Percentiles rank a stretch among this genome's conserved stretches.
Conservation (phyloP, 2,888 invertebrate species). For the Incurvaria masculella region DNA sequence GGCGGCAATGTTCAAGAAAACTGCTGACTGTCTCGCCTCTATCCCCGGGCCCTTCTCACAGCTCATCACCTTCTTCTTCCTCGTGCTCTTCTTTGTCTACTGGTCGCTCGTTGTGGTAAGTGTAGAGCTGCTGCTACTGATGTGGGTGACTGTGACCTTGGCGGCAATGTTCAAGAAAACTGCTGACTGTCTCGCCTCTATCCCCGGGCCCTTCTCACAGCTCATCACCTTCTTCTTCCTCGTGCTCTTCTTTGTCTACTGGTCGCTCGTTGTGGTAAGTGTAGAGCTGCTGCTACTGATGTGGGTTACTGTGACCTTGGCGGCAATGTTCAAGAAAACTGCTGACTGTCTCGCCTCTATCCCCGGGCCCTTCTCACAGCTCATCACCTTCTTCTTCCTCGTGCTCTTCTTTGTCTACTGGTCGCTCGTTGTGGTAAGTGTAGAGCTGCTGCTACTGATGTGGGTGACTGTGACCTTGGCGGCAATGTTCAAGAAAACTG, state of each 20-base stretch:
- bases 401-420: constrained; percentile 81
- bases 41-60: constrained; percentile 84
- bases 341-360: constrained; percentile 82
- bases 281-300: too few relatives aligned
- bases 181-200: constrained; percentile 77
- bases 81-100: constrained; percentile 76
- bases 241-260: constrained; percentile 76
- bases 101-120: constrained; percentile 85
- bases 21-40: constrained; percentile 80
- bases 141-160: too few relatives aligned
- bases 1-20: constrained; percentile 84
- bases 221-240: constrained; percentile 78
- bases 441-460: too few relatives aligned
- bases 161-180: constrained; percentile 87
- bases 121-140: too few relatives aligned
- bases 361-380: constrained; percentile 79
- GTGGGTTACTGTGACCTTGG: too few relatives aligned
- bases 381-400: constrained; percentile 78
- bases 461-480: too few relatives aligned
- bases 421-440: constrained; percentile 78
- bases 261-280: constrained; percentile 81
- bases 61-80: constrained; percentile 74
- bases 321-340: constrained; percentile 85
- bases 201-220: constrained; percentile 83
- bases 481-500: constrained; percentile 85